These are phyloP conservation scores for Hymenochirus boettgeri DNA, from an alignment of 2,113 vertebrate species.

Conservation along the genomic window DNA sequence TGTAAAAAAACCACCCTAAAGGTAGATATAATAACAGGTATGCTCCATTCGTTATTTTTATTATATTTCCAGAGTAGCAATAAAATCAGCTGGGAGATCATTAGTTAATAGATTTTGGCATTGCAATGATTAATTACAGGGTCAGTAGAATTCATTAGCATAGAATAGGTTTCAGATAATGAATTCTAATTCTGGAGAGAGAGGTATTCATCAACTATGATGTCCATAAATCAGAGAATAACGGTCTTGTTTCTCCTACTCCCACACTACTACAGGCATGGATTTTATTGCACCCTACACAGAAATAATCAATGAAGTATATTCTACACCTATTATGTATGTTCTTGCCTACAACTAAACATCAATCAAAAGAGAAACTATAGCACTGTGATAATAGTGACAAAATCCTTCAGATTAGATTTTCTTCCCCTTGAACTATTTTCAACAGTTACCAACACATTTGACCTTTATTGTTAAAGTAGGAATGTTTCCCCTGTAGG, in stretches of 20 bases:
- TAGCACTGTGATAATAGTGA: not conserved
- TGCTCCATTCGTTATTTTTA: no score
- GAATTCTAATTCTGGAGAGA: not conserved
- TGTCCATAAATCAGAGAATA: slow-evolving; percentile 18
- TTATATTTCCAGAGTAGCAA: no score
- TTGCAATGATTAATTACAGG: not conserved
- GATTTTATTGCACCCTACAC: slow-evolving; percentile 21
- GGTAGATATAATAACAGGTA: no score
- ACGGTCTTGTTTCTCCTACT: slow-evolving; percentile 10
- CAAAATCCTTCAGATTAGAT: not conserved
- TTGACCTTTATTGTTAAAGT: no score
- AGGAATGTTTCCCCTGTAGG: no score
- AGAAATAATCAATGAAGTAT: slow-evolving; percentile 20
- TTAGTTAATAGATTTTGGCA: not conserved
- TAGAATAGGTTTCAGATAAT: slow-evolving; percentile 7
- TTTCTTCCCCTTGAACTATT: not conserved
- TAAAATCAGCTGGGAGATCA: not conserved
- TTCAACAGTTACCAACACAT: no score
- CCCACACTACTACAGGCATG: slow-evolving; percentile 7
- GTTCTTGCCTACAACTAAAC: not conserved
- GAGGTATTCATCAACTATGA: slow-evolving; percentile 7
- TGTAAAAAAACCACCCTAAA: no score
- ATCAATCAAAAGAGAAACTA: slow-evolving; percentile 17
- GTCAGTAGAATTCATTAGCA: not conserved
- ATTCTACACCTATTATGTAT: slow-evolving; percentile 12